phyloP scores from a whole-genome alignment of 2,888 invertebrate genomes.

The Amblyjoppa fuscipennis region DNA sequence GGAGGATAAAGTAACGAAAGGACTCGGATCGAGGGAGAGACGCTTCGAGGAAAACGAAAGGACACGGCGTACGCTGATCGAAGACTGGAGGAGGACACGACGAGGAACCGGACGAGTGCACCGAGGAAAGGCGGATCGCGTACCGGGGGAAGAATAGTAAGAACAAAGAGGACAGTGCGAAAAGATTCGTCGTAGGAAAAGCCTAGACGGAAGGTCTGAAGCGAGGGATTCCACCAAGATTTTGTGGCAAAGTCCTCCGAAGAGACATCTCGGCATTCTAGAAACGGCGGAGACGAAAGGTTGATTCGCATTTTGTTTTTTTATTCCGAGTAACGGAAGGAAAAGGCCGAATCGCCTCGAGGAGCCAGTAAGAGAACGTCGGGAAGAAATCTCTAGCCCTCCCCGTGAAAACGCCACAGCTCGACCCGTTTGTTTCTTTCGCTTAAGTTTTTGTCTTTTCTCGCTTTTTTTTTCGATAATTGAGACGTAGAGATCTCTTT shows the following conservation, averaged over 20 bases:
- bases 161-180: background rate
- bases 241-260: background rate
- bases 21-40: slow-evolving; percentile 11
- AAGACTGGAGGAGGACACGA: slow-evolving; percentile 3
- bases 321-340: background rate
- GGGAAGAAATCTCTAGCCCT: background rate
- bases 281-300: background rate
- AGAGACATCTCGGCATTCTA: background rate
- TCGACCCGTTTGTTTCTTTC: slow-evolving; percentile 20
- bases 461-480: background rate
- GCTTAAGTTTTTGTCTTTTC: background rate
- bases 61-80: background rate
- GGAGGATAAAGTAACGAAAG: slow-evolving; percentile 4
- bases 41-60: slow-evolving; percentile 4
- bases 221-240: background rate
- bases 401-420: slow-evolving; percentile 31
- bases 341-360: background rate
- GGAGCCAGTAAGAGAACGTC: background rate
- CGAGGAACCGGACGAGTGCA: slow-evolving; percentile 15
- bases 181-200: background rate
- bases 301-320: slow-evolving; percentile 12
- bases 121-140: background rate
- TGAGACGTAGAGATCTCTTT: slow-evolving; percentile 19
- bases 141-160: background rate
- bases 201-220: background rate